phyloP scores from a whole-genome alignment of 2,888 invertebrate species.

The Allacma fusca region DNA sequence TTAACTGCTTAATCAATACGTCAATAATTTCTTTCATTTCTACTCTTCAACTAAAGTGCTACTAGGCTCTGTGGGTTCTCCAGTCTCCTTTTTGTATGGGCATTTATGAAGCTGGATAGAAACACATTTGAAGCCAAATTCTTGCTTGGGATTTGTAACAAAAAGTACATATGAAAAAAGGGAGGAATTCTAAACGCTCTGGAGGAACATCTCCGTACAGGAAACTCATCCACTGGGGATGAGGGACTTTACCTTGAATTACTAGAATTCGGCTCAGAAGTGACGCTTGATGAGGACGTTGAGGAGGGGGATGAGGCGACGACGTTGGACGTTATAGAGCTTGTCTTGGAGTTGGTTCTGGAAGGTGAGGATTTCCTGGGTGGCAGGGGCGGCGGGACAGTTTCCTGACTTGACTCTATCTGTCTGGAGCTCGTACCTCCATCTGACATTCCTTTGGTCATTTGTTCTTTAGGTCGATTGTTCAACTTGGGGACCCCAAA shows the following conservation, averaged over 20 bases:
- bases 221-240: neutral
- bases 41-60: neutral
- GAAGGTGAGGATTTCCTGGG: slow-evolving; percentile 67
- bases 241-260: slow-evolving; percentile 1
- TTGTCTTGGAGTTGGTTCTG: slow-evolving; percentile 34
- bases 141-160: too few relatives aligned
- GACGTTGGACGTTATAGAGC: neutral
- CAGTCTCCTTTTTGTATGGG: too few relatives aligned
- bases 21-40: slow-evolving; percentile 31
- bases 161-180: too few relatives aligned
- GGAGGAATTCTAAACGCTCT: too few relatives aligned
- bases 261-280: neutral
- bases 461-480: neutral
- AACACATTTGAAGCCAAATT: too few relatives aligned
- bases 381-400: slow-evolving; percentile 69
- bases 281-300: neutral
- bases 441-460: slow-evolving; percentile 11
- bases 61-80: too few relatives aligned
- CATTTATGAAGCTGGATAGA: too few relatives aligned
- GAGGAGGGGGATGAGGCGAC: neutral
- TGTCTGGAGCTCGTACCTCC: slow-evolving; percentile 1
- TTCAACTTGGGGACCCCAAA: neutral
- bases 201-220: too few relatives aligned
- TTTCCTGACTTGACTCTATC: neutral
- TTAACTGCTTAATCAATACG: slow-evolving; percentile 31